These are phyloP conservation scores for Orchestes rusci DNA, from an alignment of 2,888 invertebrate genomes.

Conservation along the genomic window DNA sequence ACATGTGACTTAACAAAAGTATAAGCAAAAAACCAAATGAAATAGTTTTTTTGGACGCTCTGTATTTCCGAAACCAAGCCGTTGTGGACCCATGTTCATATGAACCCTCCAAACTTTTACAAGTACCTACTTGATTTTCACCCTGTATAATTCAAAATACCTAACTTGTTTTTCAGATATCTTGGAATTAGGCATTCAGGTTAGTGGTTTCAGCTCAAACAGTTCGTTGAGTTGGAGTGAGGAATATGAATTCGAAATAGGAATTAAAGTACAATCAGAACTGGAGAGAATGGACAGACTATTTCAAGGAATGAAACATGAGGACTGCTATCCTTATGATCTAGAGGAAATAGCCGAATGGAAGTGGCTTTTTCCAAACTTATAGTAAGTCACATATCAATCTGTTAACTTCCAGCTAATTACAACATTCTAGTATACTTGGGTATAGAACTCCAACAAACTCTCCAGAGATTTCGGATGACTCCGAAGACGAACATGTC, in stretches of 20 bases:
- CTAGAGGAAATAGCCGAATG: conserved; percentile 54
- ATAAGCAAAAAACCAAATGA: too few relatives aligned
- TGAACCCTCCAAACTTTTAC: too few relatives aligned
- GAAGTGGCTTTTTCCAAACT: conserved; percentile 52
- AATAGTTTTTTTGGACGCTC: too few relatives aligned
- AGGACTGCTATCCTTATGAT: conserved; percentile 45
- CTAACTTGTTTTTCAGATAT: conserved; percentile 12
- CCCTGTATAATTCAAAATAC: too few relatives aligned
- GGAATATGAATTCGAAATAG: conserved; percentile 49
- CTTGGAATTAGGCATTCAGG: conserved; percentile 17
- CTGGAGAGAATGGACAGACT: conserved; percentile 53
- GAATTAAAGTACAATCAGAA: conserved; percentile 48
- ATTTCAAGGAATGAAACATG: conserved; percentile 48
- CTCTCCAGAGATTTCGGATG: conserved; percentile 14
- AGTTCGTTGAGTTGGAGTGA: conserved; percentile 48
- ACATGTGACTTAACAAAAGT: too few relatives aligned
- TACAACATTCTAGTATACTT: conserved; percentile 16
- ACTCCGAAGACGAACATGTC: conserved; percentile 13
- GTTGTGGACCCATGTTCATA: too few relatives aligned
- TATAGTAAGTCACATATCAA: conserved; percentile 42
- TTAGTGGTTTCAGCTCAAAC: conserved; percentile 34
- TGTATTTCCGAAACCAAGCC: too few relatives aligned
- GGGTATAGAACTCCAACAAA: conserved; percentile 16
- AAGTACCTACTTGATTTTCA: too few relatives aligned
- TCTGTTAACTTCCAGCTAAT: background rate